Percentiles rank a stretch among this genome's conserved stretches.
phyloP scores from a whole-genome alignment of 2,888 invertebrate species.

The Thysanoteuthis rhombus region DNA sequence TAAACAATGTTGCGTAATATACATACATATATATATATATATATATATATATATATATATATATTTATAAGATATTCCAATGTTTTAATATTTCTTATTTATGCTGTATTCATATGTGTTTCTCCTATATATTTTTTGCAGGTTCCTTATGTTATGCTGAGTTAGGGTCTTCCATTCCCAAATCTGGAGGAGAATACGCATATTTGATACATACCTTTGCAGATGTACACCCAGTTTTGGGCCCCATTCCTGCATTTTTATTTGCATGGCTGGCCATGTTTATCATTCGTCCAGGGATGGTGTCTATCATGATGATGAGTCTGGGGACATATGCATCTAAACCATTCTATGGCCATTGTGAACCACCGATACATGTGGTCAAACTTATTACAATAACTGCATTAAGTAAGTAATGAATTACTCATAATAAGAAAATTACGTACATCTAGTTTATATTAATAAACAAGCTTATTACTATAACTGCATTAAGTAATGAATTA shows the following conservation, averaged over 20 bases:
- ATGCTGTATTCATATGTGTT: background rate
- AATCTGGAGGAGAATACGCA: slow-evolving; percentile 84
- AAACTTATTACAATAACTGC: slow-evolving; percentile 39
- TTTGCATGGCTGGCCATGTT: slow-evolving; percentile 72
- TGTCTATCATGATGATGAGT: slow-evolving; percentile 68
- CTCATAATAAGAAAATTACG: too few relatives aligned
- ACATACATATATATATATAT: background rate
- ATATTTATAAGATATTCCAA: background rate
- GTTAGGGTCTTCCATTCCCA: slow-evolving; percentile 80
- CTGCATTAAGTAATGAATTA: too few relatives aligned
- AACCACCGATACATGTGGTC: slow-evolving; percentile 39
- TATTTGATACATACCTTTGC: slow-evolving; percentile 69
- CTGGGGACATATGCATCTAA: slow-evolving; percentile 47
- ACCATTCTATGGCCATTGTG: slow-evolving; percentile 46
- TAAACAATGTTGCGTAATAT: too few relatives aligned
- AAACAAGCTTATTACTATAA: too few relatives aligned
- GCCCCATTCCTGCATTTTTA: slow-evolving; percentile 69
- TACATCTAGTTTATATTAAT: too few relatives aligned
- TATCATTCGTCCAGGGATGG: slow-evolving; percentile 59
- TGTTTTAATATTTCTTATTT: background rate
- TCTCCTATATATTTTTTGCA: slow-evolving; percentile 53
- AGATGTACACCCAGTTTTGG: slow-evolving; percentile 38
- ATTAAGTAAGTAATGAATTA: slow-evolving; percentile 42
- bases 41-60: slow-evolving; percentile 22
- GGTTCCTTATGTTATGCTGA: slow-evolving; percentile 84